A percentile compares a stretch with the other conserved stretches of the same genome.
Conservation (phyloP, 2,113 vertebrate genomes). For the Mesoclemmys tuberculata region DNA sequence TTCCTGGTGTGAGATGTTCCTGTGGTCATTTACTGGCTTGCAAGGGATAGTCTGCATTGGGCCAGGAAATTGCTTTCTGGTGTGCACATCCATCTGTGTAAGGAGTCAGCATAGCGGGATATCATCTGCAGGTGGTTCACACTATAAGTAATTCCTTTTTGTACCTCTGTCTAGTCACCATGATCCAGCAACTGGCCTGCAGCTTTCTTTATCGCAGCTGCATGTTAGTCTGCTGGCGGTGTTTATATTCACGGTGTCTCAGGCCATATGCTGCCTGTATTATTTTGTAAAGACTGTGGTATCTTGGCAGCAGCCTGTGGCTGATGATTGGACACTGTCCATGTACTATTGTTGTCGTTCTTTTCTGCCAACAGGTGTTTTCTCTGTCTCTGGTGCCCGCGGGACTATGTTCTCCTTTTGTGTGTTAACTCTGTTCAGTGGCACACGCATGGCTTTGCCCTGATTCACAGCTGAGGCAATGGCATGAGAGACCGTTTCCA, state of each 20-base stretch:
- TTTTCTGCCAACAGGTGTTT: neutral
- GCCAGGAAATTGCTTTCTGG: conserved; percentile 12
- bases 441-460: neutral
- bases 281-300: neutral
- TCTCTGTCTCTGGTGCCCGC: neutral
- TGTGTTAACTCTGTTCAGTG: neutral
- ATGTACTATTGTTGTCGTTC: neutral
- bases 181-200: neutral
- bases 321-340: neutral
- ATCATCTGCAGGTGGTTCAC: conserved; percentile 1
- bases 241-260: neutral
- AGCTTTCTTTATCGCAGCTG: neutral
- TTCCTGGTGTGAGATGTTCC: neutral
- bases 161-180: neutral
- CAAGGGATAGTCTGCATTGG: conserved; percentile 38
- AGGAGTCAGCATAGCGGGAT: conserved; percentile 8
- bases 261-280: neutral
- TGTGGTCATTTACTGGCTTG: conserved; percentile 1
- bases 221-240: neutral
- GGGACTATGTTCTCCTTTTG: neutral
- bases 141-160: neutral
- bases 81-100: neutral
- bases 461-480: neutral
- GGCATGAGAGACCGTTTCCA: neutral
- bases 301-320: neutral